phyloP scores from a whole-genome alignment of 2,113 vertebrate genomes.

The Damaliscus lunatus region DNA sequence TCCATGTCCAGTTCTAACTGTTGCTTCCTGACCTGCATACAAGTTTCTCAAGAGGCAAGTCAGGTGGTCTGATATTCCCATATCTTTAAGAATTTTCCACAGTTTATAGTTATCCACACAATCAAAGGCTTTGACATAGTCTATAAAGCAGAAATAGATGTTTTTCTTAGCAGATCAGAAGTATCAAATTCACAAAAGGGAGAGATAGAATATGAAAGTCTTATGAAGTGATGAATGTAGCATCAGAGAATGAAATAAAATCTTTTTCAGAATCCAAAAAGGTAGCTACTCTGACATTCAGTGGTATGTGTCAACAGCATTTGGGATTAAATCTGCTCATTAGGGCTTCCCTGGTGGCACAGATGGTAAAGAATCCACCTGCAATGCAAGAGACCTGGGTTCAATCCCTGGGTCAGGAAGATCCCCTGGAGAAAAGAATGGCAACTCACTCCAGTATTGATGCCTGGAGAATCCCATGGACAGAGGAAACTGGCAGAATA shows the following conservation, averaged over 20 bases:
- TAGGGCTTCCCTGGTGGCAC: not conserved
- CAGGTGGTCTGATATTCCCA: no score
- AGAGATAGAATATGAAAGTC: not conserved
- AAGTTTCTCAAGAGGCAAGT: no score
- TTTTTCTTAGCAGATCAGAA: not conserved
- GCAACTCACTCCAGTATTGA: not conserved
- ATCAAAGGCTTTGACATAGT: no score
- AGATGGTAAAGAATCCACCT: not conserved
- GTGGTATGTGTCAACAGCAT: accelerated
- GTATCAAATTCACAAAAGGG: not conserved
- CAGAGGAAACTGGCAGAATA: not conserved
- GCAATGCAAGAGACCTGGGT: not conserved
- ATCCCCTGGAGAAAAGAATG: not conserved
- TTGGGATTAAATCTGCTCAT: not conserved
- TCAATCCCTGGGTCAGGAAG: not conserved
- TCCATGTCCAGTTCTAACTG: no score
- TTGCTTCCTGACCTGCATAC: no score
- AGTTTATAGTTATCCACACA: no score
- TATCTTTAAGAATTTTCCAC: no score
- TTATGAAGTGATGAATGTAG: not conserved
- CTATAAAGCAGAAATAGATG: no score
- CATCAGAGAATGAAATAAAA: not conserved
- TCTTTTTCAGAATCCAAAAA: not conserved
- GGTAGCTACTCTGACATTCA: not conserved
- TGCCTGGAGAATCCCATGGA: not conserved